Evolutionary conservation across 2,888 invertebrate genomes (phyloP), one percentile per base, ranked within the genome.

Genomic region (Apotomis betuletana): DNA sequence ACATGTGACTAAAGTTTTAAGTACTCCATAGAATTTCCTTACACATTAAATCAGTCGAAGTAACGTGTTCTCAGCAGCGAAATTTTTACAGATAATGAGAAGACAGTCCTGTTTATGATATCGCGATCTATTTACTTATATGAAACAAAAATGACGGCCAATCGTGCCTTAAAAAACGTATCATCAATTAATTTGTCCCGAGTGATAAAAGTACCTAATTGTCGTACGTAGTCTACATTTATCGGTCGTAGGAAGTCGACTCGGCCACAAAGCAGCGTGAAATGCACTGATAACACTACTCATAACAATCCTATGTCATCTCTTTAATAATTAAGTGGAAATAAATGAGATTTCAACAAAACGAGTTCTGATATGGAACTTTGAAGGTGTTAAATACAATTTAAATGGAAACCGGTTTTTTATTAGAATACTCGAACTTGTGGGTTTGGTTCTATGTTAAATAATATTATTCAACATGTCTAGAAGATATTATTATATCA

Each of bases 201-300:
- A 62, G 38, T 51, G 36, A 8, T 38, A 12, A 4, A 38, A n/a
- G 4, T 44, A 64, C 41, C 3, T 13, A 13, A 36, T 41, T 54
- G 41, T 64, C 62, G 52, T 9, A 15, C 6, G 15, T 44, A 55
- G 13, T 41, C 9, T 8, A 51, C 10, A 27, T 49, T 12, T 62
- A 57, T 55, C 15, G 52, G 38, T n/a, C n/a, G 61, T 36, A 51
- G 57, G 57, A 57, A 69, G 57, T 41, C 5, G 61, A 27, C 12
- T 41, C 15, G 38, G 49, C 62, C 49, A 57, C 62, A 5, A 46
- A 6, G 5, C 41, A 62, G 57, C 9, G 49, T 62, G 51, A 69
- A 69, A 69, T 62, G 49, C 12, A 46, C 49, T 57, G 69, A 69
- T 69, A 69, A 69, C 57, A 57, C 13, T 5, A 36, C 57, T 65